These are phyloP conservation scores for Silurus glanis DNA, from an alignment of 2,113 vertebrate species.

Conservation along the genomic window DNA sequence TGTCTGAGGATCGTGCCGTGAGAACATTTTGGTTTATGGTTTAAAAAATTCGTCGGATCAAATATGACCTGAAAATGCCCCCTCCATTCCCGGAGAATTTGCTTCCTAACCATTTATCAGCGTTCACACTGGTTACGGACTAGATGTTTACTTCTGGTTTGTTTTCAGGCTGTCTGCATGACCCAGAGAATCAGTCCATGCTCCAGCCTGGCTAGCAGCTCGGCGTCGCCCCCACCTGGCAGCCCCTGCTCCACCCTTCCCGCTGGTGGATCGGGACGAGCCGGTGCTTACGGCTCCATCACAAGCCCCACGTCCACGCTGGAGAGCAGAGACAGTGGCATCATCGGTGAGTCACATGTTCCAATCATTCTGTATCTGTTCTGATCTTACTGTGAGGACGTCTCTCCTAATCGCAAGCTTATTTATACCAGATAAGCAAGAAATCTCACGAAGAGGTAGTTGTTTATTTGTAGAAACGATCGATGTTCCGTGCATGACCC, in stretches of 20 bases:
- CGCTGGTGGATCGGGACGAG: slow-evolving; percentile 67
- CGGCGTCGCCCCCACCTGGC: slow-evolving; percentile 81
- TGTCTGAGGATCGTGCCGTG: not conserved
- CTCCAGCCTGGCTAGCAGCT: slow-evolving; percentile 91
- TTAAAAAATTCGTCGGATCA: not conserved
- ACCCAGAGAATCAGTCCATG: slow-evolving; percentile 90
- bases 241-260: slow-evolving; percentile 90
- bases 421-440: not conserved
- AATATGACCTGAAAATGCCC: not conserved
- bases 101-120: not conserved
- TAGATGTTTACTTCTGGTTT: not conserved
- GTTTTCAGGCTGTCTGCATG: slow-evolving; percentile 71
- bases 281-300: slow-evolving; percentile 77
- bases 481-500: not conserved
- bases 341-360: slow-evolving; percentile 82
- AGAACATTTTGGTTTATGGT: not conserved
- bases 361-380: not conserved
- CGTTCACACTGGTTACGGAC: not conserved
- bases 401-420: not conserved
- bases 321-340: slow-evolving; percentile 94
- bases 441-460: not conserved
- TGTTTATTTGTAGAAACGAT: not conserved
- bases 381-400: not conserved
- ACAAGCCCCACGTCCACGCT: slow-evolving; percentile 92
- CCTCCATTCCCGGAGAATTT: not conserved